A percentile compares a stretch with the other conserved stretches of the same genome.
Evolutionary conservation across 30 jellyfish, hydroid and myxozoan genomes (phyloP).

Genomic region (Aurelia sp.): DNA sequence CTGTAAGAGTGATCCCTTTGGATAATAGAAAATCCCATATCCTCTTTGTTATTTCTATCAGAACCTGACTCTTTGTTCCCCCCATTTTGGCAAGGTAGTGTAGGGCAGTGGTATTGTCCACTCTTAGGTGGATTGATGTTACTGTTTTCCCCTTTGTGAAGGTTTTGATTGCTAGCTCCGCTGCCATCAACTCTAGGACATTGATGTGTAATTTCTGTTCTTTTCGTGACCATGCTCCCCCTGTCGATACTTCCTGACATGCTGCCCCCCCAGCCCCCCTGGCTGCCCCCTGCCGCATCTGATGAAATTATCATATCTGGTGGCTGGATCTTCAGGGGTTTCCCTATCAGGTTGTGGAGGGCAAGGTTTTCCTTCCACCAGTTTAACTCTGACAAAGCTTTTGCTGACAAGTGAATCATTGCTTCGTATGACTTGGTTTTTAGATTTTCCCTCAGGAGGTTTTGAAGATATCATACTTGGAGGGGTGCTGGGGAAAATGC

Average conservation of each 20-base stretch:
- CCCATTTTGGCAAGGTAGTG: not conserved
- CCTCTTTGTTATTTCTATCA: not conserved
- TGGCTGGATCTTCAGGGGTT: not conserved
- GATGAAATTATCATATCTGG: constrained; percentile 9
- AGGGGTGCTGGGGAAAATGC: constrained; percentile 27
- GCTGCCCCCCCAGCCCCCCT: constrained; percentile 13
- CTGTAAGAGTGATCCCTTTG: constrained; percentile 62
- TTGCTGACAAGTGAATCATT: not conserved
- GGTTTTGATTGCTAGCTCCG: too few species aligned
- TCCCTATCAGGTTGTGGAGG: constrained; percentile 5
- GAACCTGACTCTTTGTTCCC: not conserved
- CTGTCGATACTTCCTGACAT: constrained; percentile 13
- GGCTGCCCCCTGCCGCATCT: not conserved
- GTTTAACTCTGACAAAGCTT: not conserved
- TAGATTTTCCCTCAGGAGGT: constrained; percentile 28
- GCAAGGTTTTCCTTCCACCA: constrained; percentile 34
- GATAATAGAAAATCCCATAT: constrained; percentile 38
- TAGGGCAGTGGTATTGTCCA: not conserved
- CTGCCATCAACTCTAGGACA: not conserved
- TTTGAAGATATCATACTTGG: not conserved
- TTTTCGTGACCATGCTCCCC: constrained; percentile 18
- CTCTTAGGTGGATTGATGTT: too few species aligned
- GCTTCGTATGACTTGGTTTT: constrained; percentile 14
- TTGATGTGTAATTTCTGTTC: constrained; percentile 24
- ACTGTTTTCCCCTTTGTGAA: too few species aligned